Base-by-base conservation (phyloP, 1,140 invertebrate genomes). In the Hirudo medicinalis region DNA sequence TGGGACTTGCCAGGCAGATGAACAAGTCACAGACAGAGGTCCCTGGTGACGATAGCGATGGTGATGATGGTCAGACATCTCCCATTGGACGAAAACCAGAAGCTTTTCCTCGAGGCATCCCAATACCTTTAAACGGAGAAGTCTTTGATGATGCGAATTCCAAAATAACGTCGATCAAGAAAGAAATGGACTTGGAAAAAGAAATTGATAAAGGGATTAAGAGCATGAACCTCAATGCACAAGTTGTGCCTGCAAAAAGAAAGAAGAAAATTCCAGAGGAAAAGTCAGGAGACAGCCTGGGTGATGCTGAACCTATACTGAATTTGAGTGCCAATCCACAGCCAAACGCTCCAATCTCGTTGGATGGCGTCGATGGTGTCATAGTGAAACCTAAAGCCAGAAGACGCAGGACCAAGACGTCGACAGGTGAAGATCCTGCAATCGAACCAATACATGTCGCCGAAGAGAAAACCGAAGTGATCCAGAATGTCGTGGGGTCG, bases 381-480 rank as follows among this genome's bases (percentile, higher is more conserved):
- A 63, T 63, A 63, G 15, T 63, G 57, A 63, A 63, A 11, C 57
- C 57, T 11, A 63, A 63, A 63, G 57, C 57, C 19, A 63, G 57
- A 63, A 63, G 29, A 49, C 43, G 43, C 8, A 63, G 29, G 57
- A 22, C 22, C 57, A 63, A 63, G 20, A 63, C 13, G 57, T 32
- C 57, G 29, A 25, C 57, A n/a, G 57, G 29, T 15, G 29, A 63
- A 13, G 57, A 22, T 22, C 8, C 19, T 57, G 54, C 20, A n/a
- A 57, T 57, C 22, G 22, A 22, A 25, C 22, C 4, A 63, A n/a
- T 32, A 4, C 57, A 3, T 22, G 57, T 13, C 20, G 43, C 11
- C 5, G 11, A 49, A 11, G 43, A 49, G 13, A 49, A 49, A 9
- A 49, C 13, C 15, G 43, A 49, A 17, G 15, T 17, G 43, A 49